A percentile compares a stretch with the other conserved stretches of the same genome.
phyloP scores from a whole-genome alignment of 2,888 invertebrate genomes.

The Synanthedon andrenaeformis region DNA sequence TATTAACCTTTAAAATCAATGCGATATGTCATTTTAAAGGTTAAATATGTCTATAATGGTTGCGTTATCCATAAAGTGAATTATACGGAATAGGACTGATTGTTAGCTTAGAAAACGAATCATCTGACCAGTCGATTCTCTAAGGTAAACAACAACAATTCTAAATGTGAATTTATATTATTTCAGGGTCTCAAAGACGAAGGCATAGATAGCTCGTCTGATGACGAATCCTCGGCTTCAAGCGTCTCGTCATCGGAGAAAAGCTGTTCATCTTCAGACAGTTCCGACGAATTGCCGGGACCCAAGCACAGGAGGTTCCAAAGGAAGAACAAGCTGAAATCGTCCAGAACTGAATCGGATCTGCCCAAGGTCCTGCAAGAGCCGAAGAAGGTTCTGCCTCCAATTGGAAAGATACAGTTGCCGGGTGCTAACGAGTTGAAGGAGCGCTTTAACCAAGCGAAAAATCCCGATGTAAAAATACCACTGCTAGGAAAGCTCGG shows the following conservation, averaged over 20 bases:
- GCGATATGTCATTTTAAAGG: no score
- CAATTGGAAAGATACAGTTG: conserved; percentile 18
- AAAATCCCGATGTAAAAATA: conserved; percentile 40
- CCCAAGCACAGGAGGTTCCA: conserved; percentile 45
- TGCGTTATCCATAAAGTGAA: no score
- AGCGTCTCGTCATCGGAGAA: conserved; percentile 61
- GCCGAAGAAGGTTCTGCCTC: conserved; percentile 3
- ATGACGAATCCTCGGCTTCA: conserved; percentile 57
- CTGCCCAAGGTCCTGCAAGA: conserved; percentile 37
- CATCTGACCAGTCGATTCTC: no score
- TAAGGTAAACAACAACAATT: no score
- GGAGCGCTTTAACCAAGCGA: conserved; percentile 38
- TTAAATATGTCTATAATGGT: no score
- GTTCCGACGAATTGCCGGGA: conserved; percentile 49
- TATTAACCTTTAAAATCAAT: no score
- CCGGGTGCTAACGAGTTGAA: conserved; percentile 36
- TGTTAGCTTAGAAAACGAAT: no score
- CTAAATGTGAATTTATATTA: no score
- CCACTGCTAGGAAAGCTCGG: conserved; percentile 50
- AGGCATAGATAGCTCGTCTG: conserved; percentile 66
- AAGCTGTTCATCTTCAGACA: conserved; percentile 60
- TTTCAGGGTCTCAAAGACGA: conserved; percentile 64
- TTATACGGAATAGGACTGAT: no score
- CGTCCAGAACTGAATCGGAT: conserved; percentile 60
- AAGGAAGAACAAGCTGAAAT: conserved; percentile 53